These are phyloP conservation scores for Dolichomitus sp. DNA, from an alignment of 2,888 invertebrate genomes.

Conservation along the genomic window DNA sequence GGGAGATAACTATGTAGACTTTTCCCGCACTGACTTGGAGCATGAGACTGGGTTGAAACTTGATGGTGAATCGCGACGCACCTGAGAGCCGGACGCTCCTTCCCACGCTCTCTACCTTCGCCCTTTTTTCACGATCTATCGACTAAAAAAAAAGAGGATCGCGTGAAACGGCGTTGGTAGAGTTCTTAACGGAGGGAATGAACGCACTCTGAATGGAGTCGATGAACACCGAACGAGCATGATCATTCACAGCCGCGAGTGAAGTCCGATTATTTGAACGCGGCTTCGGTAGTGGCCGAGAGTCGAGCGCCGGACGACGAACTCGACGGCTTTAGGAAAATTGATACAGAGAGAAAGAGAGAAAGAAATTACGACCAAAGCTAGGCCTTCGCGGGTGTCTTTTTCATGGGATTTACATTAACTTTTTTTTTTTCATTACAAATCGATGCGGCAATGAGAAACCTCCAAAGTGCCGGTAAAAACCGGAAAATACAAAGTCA, in stretches of 20 bases:
- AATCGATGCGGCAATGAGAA: not conserved
- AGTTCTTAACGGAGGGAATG: not conserved
- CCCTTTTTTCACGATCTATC: not conserved
- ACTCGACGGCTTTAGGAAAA: slow-evolving; percentile 64
- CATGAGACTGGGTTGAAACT: slow-evolving; percentile 50
- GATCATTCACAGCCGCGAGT: slow-evolving; percentile 31
- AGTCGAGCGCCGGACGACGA: slow-evolving; percentile 24
- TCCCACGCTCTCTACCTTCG: not conserved
- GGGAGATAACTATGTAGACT: slow-evolving; percentile 14
- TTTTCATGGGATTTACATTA: slow-evolving; percentile 5
- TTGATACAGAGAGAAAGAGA: slow-evolving; percentile 56
- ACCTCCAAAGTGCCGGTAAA: not conserved
- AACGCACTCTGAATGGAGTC: not conserved
- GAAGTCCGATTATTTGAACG: slow-evolving; percentile 5
- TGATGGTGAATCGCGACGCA: slow-evolving; percentile 10
- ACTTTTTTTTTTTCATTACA: not conserved
- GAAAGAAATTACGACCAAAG: slow-evolving; percentile 58
- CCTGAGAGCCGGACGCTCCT: not conserved
- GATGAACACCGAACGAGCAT: slow-evolving; percentile 26
- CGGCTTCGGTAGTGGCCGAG: slow-evolving; percentile 10
- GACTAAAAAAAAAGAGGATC: too few species aligned
- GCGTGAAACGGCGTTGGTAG: not conserved
- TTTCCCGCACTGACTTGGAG: slow-evolving; percentile 26
- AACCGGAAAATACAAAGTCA: not conserved
- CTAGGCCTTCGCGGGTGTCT: slow-evolving; percentile 50